These are phyloP conservation scores for Peribatodes rhomboidaria DNA, from an alignment of 2,888 invertebrate species.

Conservation along the genomic window DNA sequence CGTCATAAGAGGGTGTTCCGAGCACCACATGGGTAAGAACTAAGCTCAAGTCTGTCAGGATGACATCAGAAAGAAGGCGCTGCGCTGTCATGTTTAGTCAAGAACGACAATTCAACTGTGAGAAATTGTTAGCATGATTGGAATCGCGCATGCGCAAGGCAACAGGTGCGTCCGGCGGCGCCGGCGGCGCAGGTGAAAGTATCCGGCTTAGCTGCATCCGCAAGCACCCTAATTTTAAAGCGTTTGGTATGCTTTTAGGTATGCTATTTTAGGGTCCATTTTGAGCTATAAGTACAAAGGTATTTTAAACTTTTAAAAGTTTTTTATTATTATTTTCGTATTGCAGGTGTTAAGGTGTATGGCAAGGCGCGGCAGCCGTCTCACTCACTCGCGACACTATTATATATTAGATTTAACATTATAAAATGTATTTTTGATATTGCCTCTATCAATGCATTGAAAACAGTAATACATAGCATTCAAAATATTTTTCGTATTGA, in stretches of 20 bases:
- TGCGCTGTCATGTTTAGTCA: slow-evolving; percentile 29
- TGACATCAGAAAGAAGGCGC: background rate
- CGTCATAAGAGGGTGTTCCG: slow-evolving; percentile 11
- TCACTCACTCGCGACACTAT: too few relatives aligned
- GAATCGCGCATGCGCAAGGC: slow-evolving; percentile 55
- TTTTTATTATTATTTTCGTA: too few relatives aligned
- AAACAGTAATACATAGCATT: too few relatives aligned
- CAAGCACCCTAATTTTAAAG: slow-evolving; percentile 59
- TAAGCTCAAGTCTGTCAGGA: background rate
- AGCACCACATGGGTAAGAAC: background rate
- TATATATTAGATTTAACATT: too few relatives aligned
- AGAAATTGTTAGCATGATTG: slow-evolving; percentile 53
- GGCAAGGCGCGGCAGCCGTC: too few relatives aligned
- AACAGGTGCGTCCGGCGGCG: slow-evolving; percentile 59
- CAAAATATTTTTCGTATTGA: too few relatives aligned
- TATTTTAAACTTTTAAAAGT: too few relatives aligned
- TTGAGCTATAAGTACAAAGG: background rate
- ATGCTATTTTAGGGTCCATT: background rate
- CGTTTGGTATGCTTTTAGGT: background rate
- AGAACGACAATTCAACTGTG: slow-evolving; percentile 46
- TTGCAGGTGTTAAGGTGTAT: too few relatives aligned
- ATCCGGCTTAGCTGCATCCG: slow-evolving; percentile 70
- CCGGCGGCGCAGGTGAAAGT: slow-evolving; percentile 74
- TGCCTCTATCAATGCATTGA: too few relatives aligned
- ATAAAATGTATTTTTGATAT: too few relatives aligned